These are phyloP conservation scores for Asobara japonica DNA, from an alignment of 1,140 invertebrate species.

Conservation along the genomic window DNA sequence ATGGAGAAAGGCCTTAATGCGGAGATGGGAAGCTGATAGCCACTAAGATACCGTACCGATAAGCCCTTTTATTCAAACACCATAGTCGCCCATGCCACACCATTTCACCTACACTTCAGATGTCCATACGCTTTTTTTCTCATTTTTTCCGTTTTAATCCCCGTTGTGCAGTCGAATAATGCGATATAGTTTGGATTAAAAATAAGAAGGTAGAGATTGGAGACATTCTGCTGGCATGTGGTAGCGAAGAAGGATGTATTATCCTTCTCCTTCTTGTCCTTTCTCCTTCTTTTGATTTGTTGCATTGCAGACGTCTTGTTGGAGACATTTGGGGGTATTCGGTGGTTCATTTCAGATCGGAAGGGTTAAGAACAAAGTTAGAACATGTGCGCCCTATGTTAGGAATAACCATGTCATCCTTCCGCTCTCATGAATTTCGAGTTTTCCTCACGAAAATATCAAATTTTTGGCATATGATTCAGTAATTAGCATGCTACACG, in stretches of 20 bases:
- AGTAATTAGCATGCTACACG: too few relatives aligned
- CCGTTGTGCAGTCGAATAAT: constrained; percentile 6
- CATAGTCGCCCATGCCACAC: constrained; percentile 37
- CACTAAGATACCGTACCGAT: constrained; percentile 49
- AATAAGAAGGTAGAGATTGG: neutral
- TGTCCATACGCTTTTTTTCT: neutral
- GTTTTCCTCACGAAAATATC: too few relatives aligned
- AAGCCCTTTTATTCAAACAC: constrained; percentile 57
- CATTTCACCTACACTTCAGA: constrained; percentile 13
- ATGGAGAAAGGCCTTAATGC: constrained; percentile 53
- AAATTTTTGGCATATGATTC: too few relatives aligned
- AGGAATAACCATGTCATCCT: too few relatives aligned
- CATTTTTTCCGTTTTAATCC: neutral
- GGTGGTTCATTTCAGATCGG: constrained; percentile 23
- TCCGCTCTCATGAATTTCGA: too few relatives aligned
- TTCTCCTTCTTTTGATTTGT: neutral
- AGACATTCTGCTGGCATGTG: neutral
- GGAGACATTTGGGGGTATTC: neutral
- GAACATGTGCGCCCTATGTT: too few relatives aligned
- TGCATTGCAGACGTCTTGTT: neutral
- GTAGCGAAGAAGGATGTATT: neutral
- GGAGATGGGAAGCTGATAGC: constrained; percentile 48
- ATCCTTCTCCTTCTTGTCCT: neutral
- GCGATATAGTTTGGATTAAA: constrained; percentile 3
- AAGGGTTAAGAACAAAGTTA: too few relatives aligned